Conservation (phyloP, 2,797 vertebrate genomes). For the Apodemus agrarius region DNA sequence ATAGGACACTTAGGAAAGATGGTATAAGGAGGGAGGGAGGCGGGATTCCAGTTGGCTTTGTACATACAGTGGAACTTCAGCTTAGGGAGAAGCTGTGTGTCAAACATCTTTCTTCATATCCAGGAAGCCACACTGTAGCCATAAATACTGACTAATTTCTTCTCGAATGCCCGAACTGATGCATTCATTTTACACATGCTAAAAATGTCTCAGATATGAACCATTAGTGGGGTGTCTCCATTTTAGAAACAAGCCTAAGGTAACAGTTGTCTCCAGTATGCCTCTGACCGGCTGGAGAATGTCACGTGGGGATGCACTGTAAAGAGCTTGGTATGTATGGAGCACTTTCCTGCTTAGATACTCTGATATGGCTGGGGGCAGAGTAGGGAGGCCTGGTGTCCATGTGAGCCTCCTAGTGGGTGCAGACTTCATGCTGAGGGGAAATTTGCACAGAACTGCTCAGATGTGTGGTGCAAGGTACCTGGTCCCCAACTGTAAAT, state of each 20-base stretch:
- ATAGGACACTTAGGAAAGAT: background rate
- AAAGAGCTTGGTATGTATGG: background rate
- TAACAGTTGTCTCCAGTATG: background rate
- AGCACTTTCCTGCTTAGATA: background rate
- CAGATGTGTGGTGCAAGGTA: slow-evolving; percentile 64
- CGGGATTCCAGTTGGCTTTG: background rate
- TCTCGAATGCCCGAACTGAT: background rate
- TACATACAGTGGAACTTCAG: background rate
- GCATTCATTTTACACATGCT: slow-evolving; percentile 8
- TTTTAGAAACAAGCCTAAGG: slow-evolving; percentile 35
- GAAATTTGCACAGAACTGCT: slow-evolving; percentile 70
- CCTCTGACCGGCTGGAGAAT: background rate
- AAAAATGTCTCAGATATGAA: background rate
- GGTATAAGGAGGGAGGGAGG: background rate
- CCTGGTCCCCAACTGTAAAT: slow-evolving; percentile 71
- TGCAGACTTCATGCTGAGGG: slow-evolving; percentile 27
- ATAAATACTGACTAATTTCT: background rate
- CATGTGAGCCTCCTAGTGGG: slow-evolving; percentile 12
- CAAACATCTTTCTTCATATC: background rate
- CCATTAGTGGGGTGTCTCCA: background rate
- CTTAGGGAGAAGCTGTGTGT: background rate
- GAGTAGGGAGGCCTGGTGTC: background rate
- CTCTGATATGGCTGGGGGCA: background rate
- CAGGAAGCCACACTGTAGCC: background rate
- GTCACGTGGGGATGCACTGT: background rate